phyloP scores from a whole-genome alignment of 2,113 vertebrate genomes.

The Sturnira hondurensis region DNA sequence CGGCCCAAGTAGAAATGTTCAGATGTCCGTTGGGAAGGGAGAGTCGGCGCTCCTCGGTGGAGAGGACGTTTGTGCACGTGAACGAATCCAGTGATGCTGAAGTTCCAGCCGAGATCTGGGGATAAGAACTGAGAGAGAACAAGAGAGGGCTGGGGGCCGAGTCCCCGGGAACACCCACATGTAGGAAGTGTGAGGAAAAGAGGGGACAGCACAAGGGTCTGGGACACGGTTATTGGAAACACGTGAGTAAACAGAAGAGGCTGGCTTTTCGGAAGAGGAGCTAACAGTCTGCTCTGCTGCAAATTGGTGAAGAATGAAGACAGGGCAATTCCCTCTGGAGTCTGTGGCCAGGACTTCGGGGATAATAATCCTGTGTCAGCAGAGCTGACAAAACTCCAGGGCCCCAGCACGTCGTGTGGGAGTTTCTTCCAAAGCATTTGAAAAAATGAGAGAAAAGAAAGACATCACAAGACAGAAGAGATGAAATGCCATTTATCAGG shows the following conservation, averaged over 20 bases:
- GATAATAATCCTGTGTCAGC: background rate
- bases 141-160: background rate
- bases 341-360: background rate
- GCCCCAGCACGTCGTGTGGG: background rate
- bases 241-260: background rate
- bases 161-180: background rate
- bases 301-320: slow-evolving; percentile 26
- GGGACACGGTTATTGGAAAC: slow-evolving; percentile 51
- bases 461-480: background rate
- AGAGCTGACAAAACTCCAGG: background rate
- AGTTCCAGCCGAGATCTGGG: background rate
- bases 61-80: background rate
- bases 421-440: background rate
- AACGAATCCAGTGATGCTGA: background rate
- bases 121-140: background rate
- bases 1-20: background rate
- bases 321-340: background rate
- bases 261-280: background rate
- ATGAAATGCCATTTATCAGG: background rate
- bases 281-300: background rate
- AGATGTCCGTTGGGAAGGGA: background rate
- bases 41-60: background rate
- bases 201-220: background rate
- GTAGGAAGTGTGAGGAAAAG: background rate
- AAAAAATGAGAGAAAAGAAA: background rate